Conservation (phyloP, 2,113 vertebrate genomes). For the Mesoclemmys tuberculata region DNA sequence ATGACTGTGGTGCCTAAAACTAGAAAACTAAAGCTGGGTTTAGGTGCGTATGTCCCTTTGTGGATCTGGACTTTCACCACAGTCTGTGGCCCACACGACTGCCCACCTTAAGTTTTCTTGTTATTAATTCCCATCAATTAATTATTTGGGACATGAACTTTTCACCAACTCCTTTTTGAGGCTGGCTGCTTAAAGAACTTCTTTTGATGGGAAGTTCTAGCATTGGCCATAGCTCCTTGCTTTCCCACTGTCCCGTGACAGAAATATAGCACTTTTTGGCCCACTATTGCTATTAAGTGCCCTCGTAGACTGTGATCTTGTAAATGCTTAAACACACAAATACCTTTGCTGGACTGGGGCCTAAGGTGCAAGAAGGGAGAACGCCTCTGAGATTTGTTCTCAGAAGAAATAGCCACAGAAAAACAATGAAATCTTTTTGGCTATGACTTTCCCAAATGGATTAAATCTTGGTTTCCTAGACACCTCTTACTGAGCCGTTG, state of each 20-base stretch:
- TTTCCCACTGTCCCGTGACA: neutral
- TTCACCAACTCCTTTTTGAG: neutral
- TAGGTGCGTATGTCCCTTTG: neutral
- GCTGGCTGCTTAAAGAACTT: neutral
- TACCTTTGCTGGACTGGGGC: neutral
- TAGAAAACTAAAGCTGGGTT: neutral
- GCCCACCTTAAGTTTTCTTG: neutral
- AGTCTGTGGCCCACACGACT: neutral
- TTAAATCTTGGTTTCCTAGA: neutral
- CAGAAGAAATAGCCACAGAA: neutral
- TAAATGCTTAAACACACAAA: neutral
- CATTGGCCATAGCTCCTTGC: neutral
- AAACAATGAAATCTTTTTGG: neutral
- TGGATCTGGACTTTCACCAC: neutral
- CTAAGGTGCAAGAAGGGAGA: neutral
- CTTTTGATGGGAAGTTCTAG: neutral
- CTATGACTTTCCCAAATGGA: neutral
- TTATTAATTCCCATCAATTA: neutral
- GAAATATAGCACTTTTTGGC: neutral
- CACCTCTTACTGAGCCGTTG: neutral
- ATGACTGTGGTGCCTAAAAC: neutral
- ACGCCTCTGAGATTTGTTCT: neutral
- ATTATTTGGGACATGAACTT: neutral
- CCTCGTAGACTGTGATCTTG: neutral
- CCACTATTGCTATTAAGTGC: neutral